These are phyloP conservation scores for Chaenogobius annularis DNA, from an alignment of 2,113 vertebrate genomes.

Conservation along the genomic window DNA sequence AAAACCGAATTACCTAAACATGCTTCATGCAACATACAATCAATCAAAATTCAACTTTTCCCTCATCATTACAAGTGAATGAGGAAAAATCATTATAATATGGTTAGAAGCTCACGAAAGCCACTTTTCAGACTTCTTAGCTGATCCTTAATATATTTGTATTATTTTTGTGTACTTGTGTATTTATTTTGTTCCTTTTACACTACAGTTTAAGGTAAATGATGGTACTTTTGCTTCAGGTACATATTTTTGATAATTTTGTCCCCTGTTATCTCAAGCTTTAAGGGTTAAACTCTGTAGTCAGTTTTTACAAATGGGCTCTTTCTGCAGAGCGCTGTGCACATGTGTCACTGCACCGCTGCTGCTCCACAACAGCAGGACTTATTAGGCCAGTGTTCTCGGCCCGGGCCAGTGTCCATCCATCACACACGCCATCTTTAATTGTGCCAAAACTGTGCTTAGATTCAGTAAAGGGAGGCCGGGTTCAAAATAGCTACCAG, in stretches of 20 bases:
- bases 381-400: slow-evolving; percentile 45
- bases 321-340: neutral
- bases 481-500: slow-evolving; percentile 79
- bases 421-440: slow-evolving; percentile 84
- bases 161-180: too few species aligned
- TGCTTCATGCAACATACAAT: too few species aligned
- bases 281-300: slow-evolving; percentile 2
- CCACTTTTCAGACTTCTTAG: too few species aligned
- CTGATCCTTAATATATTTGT: too few species aligned
- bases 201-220: neutral
- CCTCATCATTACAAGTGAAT: too few species aligned
- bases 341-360: slow-evolving; percentile 16
- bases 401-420: slow-evolving; percentile 69
- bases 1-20: too few species aligned
- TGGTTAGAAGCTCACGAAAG: too few species aligned
- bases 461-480: slow-evolving; percentile 80
- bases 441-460: slow-evolving; percentile 78
- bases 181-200: too few species aligned
- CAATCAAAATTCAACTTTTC: too few species aligned
- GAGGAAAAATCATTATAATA: too few species aligned
- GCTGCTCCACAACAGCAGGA: slow-evolving; percentile 60
- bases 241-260: neutral
- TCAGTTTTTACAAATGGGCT: neutral
- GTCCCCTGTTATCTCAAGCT: neutral
- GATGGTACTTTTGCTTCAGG: too few species aligned